Base-by-base conservation (phyloP, 1,140 invertebrate species). In the Chelonus insularis region DNA sequence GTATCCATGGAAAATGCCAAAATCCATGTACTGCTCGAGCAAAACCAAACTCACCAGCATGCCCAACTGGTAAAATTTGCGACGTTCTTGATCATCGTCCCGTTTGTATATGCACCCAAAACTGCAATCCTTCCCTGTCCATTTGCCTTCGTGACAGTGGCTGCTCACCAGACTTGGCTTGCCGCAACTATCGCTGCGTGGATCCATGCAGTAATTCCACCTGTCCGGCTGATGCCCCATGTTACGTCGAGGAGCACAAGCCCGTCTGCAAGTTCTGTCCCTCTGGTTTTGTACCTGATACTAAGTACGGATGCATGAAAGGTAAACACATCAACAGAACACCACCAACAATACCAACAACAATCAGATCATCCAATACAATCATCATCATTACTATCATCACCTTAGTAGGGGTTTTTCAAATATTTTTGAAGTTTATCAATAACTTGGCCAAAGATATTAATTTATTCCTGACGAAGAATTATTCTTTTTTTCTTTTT, bases 261-360 rank as follows among this genome's bases (percentile, higher is more conserved):
- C 89, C 92, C 66, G 89, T 92, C 79, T 95, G 93, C 90, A 93
- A 94, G 87, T 94, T 94, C 87, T 95, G 93, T 87, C 92, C 93
- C 74, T 85, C 85, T 81, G 93, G 92, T 86, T 94, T 91, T 86
- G 87, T 89, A 84, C 86, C 90, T 81, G 92, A 94, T 84, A 85
- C 88, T 79, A 90, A 89, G 86, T 91, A 91, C 86, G 93, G 92
- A 90, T 95, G 93, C 86, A 88, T 92, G 83, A 93, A 94, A 95
- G 93, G 93, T 95, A 95, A 92, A 84, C 74, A 77, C 73, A 76
- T 47, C 20, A 47, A 54, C 50, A 62, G 55, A 58, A 68, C 58
- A 63, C 7, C 29, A 57, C n/a, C 56, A 25, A 36, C 37, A 47
- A 57, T 37, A 57, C 36, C 25, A n/a, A 56, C 56, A 43, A 9